phyloP scores from a whole-genome alignment of 2,113 vertebrate genomes.

The Anseranas semipalmata region DNA sequence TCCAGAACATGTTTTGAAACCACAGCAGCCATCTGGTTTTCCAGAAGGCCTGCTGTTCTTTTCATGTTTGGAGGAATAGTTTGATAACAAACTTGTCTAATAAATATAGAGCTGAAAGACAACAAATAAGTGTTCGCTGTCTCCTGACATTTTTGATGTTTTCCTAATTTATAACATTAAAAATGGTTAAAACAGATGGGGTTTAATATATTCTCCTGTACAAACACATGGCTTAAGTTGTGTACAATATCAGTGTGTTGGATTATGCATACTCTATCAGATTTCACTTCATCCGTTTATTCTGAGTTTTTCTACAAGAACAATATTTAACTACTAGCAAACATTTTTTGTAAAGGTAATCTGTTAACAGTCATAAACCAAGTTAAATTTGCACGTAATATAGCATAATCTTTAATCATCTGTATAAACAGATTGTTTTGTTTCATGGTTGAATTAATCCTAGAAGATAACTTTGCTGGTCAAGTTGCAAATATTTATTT shows the following conservation, averaged over 20 bases:
- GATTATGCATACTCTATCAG: slow-evolving; percentile 63
- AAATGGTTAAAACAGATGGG: slow-evolving; percentile 83
- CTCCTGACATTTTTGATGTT: slow-evolving; percentile 77
- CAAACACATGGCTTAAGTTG: slow-evolving; percentile 78
- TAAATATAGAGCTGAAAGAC: slow-evolving; percentile 78
- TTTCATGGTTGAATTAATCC: neutral
- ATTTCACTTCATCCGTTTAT: slow-evolving; percentile 33
- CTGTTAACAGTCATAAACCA: neutral
- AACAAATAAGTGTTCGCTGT: slow-evolving; percentile 71
- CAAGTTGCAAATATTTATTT: neutral
- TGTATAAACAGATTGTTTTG: neutral
- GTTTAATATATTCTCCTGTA: slow-evolving; percentile 79
- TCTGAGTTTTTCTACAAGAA: neutral
- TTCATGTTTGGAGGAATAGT: slow-evolving; percentile 81
- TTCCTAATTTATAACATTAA: slow-evolving; percentile 81
- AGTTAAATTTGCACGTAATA: neutral
- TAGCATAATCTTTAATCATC: neutral
- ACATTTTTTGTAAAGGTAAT: slow-evolving; percentile 14
- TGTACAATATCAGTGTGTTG: slow-evolving; percentile 63
- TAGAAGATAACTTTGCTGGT: neutral
- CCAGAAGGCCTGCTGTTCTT: slow-evolving; percentile 83
- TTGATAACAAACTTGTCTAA: slow-evolving; percentile 83
- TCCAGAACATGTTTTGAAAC: slow-evolving; percentile 66
- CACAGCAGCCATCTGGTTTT: slow-evolving; percentile 80
- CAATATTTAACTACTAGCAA: slow-evolving; percentile 16